Evolutionary conservation across 2,888 invertebrate genomes (phyloP).

Genomic region (Scaptomyza polygonia): DNA sequence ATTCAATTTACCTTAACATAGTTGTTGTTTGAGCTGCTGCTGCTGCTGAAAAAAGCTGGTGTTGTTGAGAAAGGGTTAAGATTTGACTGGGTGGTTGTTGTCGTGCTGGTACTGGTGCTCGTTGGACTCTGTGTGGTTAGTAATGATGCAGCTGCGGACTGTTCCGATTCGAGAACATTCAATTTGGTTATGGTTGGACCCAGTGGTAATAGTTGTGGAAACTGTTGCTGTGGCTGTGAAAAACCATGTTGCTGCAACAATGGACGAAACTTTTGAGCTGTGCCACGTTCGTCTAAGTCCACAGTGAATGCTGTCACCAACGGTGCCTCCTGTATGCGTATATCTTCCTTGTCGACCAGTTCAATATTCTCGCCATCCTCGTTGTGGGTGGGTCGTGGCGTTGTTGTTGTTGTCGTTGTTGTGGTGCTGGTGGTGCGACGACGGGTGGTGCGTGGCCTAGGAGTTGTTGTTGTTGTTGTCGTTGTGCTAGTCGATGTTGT

Average conservation of each 20-base stretch:
- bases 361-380: conserved; percentile 88
- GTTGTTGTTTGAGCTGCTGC: conserved; percentile 52
- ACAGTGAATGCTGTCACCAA: conserved; percentile 94
- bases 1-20: conserved; percentile 62
- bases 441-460: conserved; percentile 54
- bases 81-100: conserved; percentile 54
- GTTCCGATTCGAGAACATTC: conserved; percentile 75
- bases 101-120: conserved; percentile 31
- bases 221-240: conserved; percentile 26
- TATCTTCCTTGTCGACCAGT: conserved; percentile 88
- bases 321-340: conserved; percentile 92
- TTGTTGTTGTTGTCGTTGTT: conserved; percentile 85
- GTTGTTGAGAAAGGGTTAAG: conserved; percentile 57
- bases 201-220: conserved; percentile 39
- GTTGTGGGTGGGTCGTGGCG: conserved; percentile 89
- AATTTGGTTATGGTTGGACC: conserved; percentile 82
- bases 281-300: conserved; percentile 91
- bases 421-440: conserved; percentile 53
- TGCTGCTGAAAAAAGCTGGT: conserved; percentile 55
- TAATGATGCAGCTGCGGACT: conserved; percentile 40
- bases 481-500: conserved; percentile 48
- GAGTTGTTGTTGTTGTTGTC: conserved; percentile 83
- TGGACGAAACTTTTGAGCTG: conserved; percentile 92
- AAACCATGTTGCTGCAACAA: conserved; percentile 85
- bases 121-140: conserved; percentile 71